Evolutionary conservation across 2,797 vertebrate genomes (phyloP).

Genomic region (Liasis olivaceus): DNA sequence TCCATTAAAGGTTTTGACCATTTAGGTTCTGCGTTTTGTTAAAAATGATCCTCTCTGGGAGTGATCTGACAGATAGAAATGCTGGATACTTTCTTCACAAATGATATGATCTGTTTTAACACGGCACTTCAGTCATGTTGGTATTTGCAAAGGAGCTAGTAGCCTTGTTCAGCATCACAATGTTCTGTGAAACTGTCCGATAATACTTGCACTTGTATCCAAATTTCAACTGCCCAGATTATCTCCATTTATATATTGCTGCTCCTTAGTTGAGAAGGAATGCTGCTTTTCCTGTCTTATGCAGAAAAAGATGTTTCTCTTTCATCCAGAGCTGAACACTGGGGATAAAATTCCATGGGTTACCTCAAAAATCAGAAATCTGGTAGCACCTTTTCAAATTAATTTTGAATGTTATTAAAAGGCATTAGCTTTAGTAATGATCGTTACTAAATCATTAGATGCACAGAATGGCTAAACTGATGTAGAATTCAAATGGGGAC

Average conservation of each 20-base stretch:
- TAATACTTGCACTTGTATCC: neutral
- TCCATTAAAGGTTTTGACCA: neutral
- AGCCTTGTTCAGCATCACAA: neutral
- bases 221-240: neutral
- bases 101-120: neutral
- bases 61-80: neutral
- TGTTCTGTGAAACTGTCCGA: neutral
- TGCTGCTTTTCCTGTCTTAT: neutral
- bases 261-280: neutral
- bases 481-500: neutral
- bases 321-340: neutral
- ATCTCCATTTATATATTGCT: neutral
- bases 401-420: neutral
- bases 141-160: neutral
- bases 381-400: neutral
- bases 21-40: neutral
- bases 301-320: neutral
- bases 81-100: neutral
- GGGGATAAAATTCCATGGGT: neutral
- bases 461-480: neutral
- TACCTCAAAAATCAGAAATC: neutral
- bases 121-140: neutral
- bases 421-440: neutral
- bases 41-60: neutral
- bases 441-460: neutral